Conservation (phyloP, 2,888 invertebrate genomes). For the Schizotus pectinicornis region DNA sequence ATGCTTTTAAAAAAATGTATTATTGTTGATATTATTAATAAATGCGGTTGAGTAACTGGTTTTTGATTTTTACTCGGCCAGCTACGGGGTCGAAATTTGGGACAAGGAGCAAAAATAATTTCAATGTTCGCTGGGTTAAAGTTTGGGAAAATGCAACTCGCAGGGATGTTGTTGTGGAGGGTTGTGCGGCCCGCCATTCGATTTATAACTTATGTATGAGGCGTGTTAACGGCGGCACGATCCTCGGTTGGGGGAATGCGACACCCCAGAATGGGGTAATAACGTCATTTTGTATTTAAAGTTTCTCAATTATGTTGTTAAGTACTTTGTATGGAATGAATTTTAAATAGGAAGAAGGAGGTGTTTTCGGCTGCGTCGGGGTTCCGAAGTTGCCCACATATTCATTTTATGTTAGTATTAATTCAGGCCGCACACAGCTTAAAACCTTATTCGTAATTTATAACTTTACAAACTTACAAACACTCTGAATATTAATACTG, state of each 20-base stretch:
- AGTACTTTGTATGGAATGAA: conserved; percentile 48
- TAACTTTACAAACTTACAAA: conserved; percentile 39
- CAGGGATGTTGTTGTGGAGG: too few relatives aligned
- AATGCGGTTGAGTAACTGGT: too few relatives aligned
- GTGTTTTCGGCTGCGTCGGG: conserved; percentile 29
- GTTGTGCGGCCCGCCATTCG: not conserved
- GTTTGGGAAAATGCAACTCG: too few relatives aligned
- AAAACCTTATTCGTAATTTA: conserved; percentile 42
- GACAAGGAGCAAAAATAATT: too few relatives aligned
- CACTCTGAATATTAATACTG: conserved; percentile 27
- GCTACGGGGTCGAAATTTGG: too few relatives aligned
- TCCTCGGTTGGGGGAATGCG: conserved; percentile 18
- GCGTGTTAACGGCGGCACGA: conserved; percentile 10
- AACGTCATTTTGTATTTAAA: conserved; percentile 42
- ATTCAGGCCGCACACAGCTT: conserved; percentile 37
- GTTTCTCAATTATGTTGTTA: conserved; percentile 49
- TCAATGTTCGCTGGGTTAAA: too few relatives aligned
- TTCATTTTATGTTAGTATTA: conserved; percentile 41
- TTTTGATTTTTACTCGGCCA: too few relatives aligned
- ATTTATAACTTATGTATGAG: conserved; percentile 4
- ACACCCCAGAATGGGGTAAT: conserved; percentile 29
- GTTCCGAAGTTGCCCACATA: conserved; percentile 31
- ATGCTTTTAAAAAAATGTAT: too few relatives aligned
- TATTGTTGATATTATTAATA: too few relatives aligned
- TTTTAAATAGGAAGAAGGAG: conserved; percentile 42